These are phyloP conservation scores for Pentamera pediparva DNA, from an alignment of 53 echinoderm and acorn worm species.

Conservation along the genomic window DNA sequence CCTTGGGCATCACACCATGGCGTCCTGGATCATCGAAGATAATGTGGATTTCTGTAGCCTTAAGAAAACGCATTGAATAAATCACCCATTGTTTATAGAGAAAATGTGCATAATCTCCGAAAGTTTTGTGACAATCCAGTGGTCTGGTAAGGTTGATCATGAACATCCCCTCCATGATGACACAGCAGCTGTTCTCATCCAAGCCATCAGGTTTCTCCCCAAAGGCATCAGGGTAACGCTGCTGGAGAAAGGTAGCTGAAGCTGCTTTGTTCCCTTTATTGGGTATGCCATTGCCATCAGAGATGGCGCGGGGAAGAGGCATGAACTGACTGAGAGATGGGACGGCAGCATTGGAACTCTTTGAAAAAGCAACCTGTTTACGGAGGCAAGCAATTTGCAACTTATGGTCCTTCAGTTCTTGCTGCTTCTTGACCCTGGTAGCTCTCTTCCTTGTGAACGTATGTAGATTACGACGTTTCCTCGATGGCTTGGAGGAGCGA, in stretches of 20 bases:
- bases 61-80: conserved; percentile 1
- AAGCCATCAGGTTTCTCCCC: background rate
- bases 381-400: conserved; percentile 15
- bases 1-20: conserved; percentile 32
- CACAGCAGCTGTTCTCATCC: too few species aligned
- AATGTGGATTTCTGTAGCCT: conserved; percentile 36
- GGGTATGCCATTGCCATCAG: conserved; percentile 17
- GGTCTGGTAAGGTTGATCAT: conserved; percentile 46
- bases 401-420: background rate
- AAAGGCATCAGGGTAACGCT: background rate
- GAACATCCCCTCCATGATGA: conserved; percentile 53
- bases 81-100: conserved; percentile 35
- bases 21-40: conserved; percentile 48
- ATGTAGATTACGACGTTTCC: conserved; percentile 5
- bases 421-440: background rate
- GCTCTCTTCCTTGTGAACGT: conserved; percentile 2
- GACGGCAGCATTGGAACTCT: conserved; percentile 1
- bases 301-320: conserved; percentile 16
- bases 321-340: conserved; percentile 6
- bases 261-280: conserved; percentile 11
- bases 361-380: conserved; percentile 15
- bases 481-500: background rate
- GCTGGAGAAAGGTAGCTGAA: conserved; percentile 4
- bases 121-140: conserved; percentile 28
- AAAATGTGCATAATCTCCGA: conserved; percentile 34